Evolutionary conservation across 1,140 invertebrate species (phyloP), one percentile per base, ranked within the genome.

Genomic region (Bradysia coprophila): DNA sequence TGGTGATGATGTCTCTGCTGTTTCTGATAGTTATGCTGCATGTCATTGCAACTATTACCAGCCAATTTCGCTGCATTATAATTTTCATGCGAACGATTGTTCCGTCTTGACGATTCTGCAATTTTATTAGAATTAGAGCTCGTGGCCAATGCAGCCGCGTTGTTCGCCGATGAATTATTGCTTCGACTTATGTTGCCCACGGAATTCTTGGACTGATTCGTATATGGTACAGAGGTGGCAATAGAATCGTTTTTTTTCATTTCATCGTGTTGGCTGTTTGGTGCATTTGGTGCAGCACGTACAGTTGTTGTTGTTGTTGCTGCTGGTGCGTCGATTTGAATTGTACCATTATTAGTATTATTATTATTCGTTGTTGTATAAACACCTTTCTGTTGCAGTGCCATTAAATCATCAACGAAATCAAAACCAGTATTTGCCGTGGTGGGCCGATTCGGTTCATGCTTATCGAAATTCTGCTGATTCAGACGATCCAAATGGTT

Each of bases 1-100:
- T 52, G 49, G 32, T 47, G 23, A 24, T 48, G 44, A 21, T 31
- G 10, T 22, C 21, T 28, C 23, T 45, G 44, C 23, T 40, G 43
- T 5, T 34, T 31, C 28, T 31, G 8, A 31, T 31, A 9, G n/a
- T 31, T 31, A 31, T n/a, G 28, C 8, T 31, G 8, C n/a, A n/a
- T n/a, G n/a, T n/a, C n/a, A n/a, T n/a, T n/a, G n/a, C n/a, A n/a
- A n/a, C n/a, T n/a, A n/a, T n/a, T n/a, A n/a, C n/a, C n/a, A n/a
- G n/a, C n/a, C n/a, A n/a, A n/a, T n/a, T n/a, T n/a, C n/a, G n/a
- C n/a, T n/a, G n/a, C n/a, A n/a, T n/a, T n/a, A n/a, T n/a, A n/a
- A n/a, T n/a, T n/a, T n/a, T n/a, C n/a, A n/a, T n/a, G n/a, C n/a
- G n/a, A n/a, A n/a, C n/a, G n/a, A n/a, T n/a, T n/a, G n/a, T n/a